Conservation (phyloP, 37 sponge, comb jelly and placozoan species). For the Haliclona indistincta region DNA sequence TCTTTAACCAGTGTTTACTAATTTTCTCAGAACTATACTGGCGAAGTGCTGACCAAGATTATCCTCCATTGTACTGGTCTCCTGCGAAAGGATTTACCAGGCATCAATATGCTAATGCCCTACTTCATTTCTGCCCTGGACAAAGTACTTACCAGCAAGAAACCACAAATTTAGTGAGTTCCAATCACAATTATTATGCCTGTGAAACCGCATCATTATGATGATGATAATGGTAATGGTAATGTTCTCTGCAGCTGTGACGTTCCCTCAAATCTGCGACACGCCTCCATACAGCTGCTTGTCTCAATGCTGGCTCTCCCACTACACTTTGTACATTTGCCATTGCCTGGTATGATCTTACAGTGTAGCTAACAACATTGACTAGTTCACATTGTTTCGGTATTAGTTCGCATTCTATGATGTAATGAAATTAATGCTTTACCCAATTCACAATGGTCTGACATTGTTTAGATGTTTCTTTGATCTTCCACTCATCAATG, state of each 20-base stretch:
- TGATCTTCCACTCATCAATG: no score
- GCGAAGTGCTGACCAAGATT: slow-evolving; percentile 68
- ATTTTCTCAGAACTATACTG: slow-evolving; percentile 49
- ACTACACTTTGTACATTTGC: slow-evolving; percentile 78
- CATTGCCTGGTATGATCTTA: slow-evolving; percentile 48
- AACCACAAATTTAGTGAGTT: neutral
- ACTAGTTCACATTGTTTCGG: neutral
- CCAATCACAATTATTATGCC: slow-evolving; percentile 2
- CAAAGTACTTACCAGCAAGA: slow-evolving; percentile 34
- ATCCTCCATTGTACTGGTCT: slow-evolving; percentile 58
- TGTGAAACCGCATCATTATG: neutral
- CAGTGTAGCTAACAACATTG: neutral
- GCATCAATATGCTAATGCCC: slow-evolving; percentile 68
- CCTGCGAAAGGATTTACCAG: slow-evolving; percentile 69
- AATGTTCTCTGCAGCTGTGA: neutral
- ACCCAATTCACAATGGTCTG: no score
- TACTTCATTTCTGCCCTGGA: slow-evolving; percentile 69
- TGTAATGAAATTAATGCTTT: no score
- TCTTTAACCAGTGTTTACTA: neutral
- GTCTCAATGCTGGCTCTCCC: slow-evolving; percentile 81
- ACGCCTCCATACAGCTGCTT: slow-evolving; percentile 63
- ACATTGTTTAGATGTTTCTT: no score
- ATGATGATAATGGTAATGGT: neutral
- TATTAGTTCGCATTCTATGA: neutral
- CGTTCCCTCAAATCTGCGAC: slow-evolving; percentile 14